Conservation (phyloP, 2,113 vertebrate genomes). For the Cnemophilus loriae region DNA sequence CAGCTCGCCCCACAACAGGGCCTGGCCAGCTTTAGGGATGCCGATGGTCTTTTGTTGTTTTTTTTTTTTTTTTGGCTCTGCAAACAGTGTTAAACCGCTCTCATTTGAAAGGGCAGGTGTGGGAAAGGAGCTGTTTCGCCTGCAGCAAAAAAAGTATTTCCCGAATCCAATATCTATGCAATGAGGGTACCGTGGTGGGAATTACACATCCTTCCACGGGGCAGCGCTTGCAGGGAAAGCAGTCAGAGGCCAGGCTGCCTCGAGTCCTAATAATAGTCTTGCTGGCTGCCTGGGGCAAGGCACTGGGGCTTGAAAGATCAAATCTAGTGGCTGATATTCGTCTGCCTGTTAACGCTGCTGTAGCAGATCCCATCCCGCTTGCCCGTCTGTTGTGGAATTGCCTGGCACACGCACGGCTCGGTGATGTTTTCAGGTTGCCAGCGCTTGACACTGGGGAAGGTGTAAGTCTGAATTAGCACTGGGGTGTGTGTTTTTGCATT, state of each 20-base stretch:
- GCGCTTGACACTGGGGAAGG: background rate
- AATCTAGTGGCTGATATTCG: background rate
- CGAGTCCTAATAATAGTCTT: background rate
- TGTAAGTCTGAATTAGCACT: background rate
- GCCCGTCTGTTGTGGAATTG: background rate
- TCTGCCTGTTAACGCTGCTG: background rate
- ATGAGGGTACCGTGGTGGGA: background rate
- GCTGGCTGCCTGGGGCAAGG: constrained; percentile 5
- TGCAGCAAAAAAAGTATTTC: background rate
- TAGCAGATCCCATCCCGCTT: background rate
- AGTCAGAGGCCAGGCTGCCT: background rate
- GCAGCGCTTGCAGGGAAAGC: background rate
- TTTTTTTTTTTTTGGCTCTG: background rate
- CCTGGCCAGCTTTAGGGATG: background rate
- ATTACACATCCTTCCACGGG: background rate
- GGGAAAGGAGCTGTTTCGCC: background rate
- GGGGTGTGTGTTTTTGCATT: background rate
- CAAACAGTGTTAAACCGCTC: background rate
- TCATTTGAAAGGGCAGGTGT: background rate
- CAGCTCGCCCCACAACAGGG: rapidly evolving
- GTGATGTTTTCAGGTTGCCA: background rate
- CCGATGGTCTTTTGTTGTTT: background rate
- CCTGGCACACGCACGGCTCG: rapidly evolving
- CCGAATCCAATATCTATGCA: constrained; percentile 46
- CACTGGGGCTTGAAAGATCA: background rate